Evolutionary conservation across 2,113 vertebrate species (phyloP), one percentile per base, ranked within the genome.

Genomic region (Catharus bicknelli): DNA sequence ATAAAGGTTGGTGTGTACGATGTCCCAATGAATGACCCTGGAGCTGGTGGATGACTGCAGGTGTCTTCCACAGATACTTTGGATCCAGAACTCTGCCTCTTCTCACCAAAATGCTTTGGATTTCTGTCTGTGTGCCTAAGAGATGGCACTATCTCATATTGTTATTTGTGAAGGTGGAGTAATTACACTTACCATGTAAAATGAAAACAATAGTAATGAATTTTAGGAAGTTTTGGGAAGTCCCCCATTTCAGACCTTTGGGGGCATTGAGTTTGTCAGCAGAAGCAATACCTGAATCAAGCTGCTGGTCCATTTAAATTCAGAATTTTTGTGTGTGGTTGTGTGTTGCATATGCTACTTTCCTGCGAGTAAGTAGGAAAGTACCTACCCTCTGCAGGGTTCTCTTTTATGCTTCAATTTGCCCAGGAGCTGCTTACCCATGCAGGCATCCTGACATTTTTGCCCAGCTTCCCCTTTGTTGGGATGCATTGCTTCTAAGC

Each of bases 101-200:
- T 82, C 12, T 87, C 48, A 43, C 27, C 27, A 30, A 48, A 75
- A 51, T 38, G 14, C 43, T 83, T 32, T 50, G 10, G 32, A 2
- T 68, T 74, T 87, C 16, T 38, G 3, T 74, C 34, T 55, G 3
- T 1, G 0, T 75, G 20, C 11, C 54, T 73, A 45, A 40, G 5
- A 4, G 5, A 3, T 34, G 26, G 42, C 4, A 5, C 30, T 58
- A 5, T 5, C 3, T 26, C 0, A 0, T 42, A 16, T 45, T 67
- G 47, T 43, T 47, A 11, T 36, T 11, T 18, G 18, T 42, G 55
- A 80, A 63, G 43, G 7, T 75, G 51, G 4, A 74, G 20, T 54
- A 8, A 12, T 78, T 63, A 43, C 6, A 21, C 10, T 26, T 82
- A 43, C 18, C 1, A 1, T 47, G 13, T 72, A 64, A 82, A 72